These are phyloP conservation scores for Triplophysa rosa DNA, from an alignment of 2,113 vertebrate species.

Conservation along the genomic window DNA sequence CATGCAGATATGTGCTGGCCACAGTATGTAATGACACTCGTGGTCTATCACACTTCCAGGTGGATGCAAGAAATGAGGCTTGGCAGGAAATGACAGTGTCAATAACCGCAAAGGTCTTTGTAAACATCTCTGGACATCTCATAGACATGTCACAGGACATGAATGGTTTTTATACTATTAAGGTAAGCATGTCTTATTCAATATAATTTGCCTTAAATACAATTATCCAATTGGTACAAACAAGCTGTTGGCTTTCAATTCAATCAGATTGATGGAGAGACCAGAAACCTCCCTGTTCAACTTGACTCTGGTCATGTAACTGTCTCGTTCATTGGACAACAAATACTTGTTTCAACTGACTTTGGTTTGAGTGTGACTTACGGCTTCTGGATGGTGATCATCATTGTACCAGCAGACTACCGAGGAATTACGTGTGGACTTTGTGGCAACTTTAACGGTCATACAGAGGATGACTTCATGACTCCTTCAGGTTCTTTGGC, in stretches of 20 bases:
- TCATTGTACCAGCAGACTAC: constrained; percentile 59
- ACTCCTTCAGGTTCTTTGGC: constrained; percentile 52
- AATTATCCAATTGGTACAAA: background rate
- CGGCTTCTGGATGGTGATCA: constrained; percentile 49
- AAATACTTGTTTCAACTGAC: constrained; percentile 44
- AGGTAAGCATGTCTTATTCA: constrained; percentile 52
- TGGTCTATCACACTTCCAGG: constrained; percentile 55
- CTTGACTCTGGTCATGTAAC: constrained; percentile 51
- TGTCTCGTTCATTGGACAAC: constrained; percentile 54
- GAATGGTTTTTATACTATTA: background rate
- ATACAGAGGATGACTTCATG: constrained; percentile 60
- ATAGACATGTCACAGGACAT: constrained; percentile 54
- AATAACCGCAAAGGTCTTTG: constrained; percentile 60
- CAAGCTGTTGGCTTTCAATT: background rate
- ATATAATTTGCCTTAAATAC: too few species aligned
- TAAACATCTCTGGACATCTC: constrained; percentile 58
- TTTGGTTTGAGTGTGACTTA: constrained; percentile 65
- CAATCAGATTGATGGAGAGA: constrained; percentile 61
- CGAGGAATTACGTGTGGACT: constrained; percentile 62
- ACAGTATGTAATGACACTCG: constrained; percentile 44
- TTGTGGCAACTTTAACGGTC: constrained; percentile 71
- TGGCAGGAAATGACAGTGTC: constrained; percentile 44
- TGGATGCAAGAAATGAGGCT: constrained; percentile 64
- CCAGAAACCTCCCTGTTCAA: constrained; percentile 56
- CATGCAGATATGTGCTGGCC: constrained; percentile 63